phyloP scores from a whole-genome alignment of 2,888 invertebrate genomes.

The Hecatera dysodea region DNA sequence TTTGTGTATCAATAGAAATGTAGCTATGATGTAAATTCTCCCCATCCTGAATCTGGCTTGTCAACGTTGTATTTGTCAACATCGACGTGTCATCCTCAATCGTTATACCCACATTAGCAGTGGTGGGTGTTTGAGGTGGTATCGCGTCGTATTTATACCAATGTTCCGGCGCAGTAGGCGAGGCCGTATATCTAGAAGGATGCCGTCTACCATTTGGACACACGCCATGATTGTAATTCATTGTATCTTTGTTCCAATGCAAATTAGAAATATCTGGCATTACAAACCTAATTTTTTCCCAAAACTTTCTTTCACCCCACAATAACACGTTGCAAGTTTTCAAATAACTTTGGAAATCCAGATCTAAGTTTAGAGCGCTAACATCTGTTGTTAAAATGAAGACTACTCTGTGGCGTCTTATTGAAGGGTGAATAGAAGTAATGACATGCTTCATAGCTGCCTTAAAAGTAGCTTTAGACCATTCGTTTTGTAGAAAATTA shows the following conservation, averaged over 20 bases:
- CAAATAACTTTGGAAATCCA: conserved; percentile 93
- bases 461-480: conserved; percentile 95
- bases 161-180: conserved; percentile 93
- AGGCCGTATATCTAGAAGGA: conserved; percentile 93
- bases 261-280: conserved; percentile 94
- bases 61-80: conserved; percentile 91
- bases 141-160: conserved; percentile 93
- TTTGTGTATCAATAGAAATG: conserved; percentile 92
- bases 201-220: conserved; percentile 91
- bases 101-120: conserved; percentile 88
- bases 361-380: conserved; percentile 93
- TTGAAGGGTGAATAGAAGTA: conserved; percentile 92
- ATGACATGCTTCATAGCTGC: conserved; percentile 94
- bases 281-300: conserved; percentile 96
- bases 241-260: conserved; percentile 91
- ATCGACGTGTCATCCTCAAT: conserved; percentile 91
- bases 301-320: conserved; percentile 96
- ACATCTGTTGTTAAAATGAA: conserved; percentile 92
- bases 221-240: conserved; percentile 89
- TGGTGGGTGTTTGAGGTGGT: conserved; percentile 89
- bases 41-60: conserved; percentile 92
- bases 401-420: conserved; percentile 91
- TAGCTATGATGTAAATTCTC: conserved; percentile 93
- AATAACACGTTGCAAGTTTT: conserved; percentile 93
- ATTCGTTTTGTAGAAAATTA: conserved; percentile 95